A percentile compares a stretch with the other conserved stretches of the same genome.
Evolutionary conservation across 2,888 invertebrate species (phyloP).

Genomic region (Drosophila dives): DNA sequence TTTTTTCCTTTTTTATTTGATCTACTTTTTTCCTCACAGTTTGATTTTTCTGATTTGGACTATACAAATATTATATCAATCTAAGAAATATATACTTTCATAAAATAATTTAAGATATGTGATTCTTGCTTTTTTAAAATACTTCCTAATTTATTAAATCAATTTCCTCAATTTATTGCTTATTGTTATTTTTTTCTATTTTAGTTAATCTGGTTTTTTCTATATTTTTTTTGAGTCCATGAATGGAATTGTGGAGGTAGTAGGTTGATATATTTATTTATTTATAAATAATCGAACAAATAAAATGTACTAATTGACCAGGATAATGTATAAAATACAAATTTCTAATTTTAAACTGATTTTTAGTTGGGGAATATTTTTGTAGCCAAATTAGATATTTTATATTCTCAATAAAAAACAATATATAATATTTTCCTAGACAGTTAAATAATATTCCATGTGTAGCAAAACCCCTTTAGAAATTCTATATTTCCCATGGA

Average conservation of each 20-base stretch:
- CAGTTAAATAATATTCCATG: neutral
- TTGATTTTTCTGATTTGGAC: neutral
- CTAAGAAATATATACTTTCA: neutral
- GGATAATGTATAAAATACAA: neutral
- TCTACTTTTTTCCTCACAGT: neutral
- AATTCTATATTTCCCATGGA: neutral
- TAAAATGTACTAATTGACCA: neutral
- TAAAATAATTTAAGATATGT: neutral
- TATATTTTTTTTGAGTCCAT: neutral
- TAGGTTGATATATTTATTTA: constrained; percentile 56
- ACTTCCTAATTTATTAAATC: neutral
- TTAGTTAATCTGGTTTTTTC: neutral
- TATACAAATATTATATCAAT: neutral
- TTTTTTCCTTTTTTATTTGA: neutral
- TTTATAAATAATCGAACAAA: neutral
- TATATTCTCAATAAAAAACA: neutral
- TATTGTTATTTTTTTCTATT: neutral
- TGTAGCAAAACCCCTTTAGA: neutral
- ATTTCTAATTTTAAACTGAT: neutral
- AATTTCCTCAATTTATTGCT: neutral
- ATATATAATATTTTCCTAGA: neutral
- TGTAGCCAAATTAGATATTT: neutral
- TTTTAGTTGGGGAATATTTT: too few relatives aligned
- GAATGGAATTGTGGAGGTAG: constrained; percentile 55
- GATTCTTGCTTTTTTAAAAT: neutral